A percentile compares a stretch with the other conserved stretches of the same genome.
These are phyloP conservation scores for Leuciscus idus DNA, from an alignment of 2,113 vertebrate species.

Conservation along the genomic window DNA sequence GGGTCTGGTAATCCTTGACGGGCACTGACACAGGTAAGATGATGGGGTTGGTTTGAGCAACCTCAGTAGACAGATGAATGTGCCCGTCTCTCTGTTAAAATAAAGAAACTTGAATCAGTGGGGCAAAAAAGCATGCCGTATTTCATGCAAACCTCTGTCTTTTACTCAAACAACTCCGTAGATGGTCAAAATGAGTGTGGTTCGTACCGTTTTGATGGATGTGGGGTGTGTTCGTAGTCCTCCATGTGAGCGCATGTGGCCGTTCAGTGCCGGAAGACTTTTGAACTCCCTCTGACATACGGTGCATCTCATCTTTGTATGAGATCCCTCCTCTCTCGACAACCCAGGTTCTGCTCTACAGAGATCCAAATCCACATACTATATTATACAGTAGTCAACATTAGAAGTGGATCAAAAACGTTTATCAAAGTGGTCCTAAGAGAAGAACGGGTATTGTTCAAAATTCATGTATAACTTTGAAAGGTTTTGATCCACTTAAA, in stretches of 20 bases:
- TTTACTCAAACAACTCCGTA: background rate
- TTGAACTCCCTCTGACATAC: slow-evolving; percentile 88
- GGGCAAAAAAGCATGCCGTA: background rate
- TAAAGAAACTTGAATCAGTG: background rate
- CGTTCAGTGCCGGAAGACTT: slow-evolving; percentile 89
- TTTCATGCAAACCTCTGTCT: background rate
- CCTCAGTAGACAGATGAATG: slow-evolving; percentile 75
- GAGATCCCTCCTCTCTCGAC: slow-evolving; percentile 10
- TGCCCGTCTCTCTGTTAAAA: slow-evolving; percentile 83
- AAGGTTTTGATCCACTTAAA: no score
- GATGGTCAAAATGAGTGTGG: background rate
- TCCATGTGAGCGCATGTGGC: slow-evolving; percentile 88
- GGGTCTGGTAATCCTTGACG: slow-evolving; percentile 82
- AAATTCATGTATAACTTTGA: no score
- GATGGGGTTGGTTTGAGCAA: slow-evolving; percentile 80
- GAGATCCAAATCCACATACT: background rate
- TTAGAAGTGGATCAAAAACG: no score
- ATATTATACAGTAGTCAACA: background rate
- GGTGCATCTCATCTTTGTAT: slow-evolving; percentile 79
- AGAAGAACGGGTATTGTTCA: no score
- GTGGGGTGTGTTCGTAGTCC: slow-evolving; percentile 80
- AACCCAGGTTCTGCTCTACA: slow-evolving; percentile 34
- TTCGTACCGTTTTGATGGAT: slow-evolving; percentile 79
- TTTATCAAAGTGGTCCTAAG: no score
- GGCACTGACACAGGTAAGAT: slow-evolving; percentile 91